Evolutionary conservation across 2,888 invertebrate genomes (phyloP), one percentile per base, ranked within the genome.

Genomic region (Oscheius sp.): DNA sequence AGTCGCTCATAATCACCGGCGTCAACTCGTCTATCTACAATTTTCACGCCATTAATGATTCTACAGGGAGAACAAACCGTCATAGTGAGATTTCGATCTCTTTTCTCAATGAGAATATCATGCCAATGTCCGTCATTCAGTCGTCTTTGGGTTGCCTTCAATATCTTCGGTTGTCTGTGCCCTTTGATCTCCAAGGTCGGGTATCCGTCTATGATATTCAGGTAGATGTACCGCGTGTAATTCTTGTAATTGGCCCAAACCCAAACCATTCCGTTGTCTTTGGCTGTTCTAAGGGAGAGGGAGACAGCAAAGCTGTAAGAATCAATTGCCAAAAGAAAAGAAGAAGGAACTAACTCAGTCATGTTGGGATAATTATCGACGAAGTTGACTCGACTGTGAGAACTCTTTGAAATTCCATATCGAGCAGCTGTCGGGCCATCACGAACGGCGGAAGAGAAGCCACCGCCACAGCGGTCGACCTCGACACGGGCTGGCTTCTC

Each of bases 121-220:
- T 87, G 87, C 87, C 87, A 87, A 72, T 85, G 78, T 29, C 83
- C 83, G 74, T 87, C 87, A 73, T 88, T 80, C 23, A 87, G 46
- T 53, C 81, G 73, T 41, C 77, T 58, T 55, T 80, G 80, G 16
- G 70, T 58, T 25, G 69, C 73, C 21, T 79, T 79, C 66, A 81
- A 68, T 52, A 77, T 76, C 71, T 85, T 87, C 23, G 85, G 83
- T 58, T 84, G 76, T 45, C 75, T 75, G 64, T 87, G 85, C 41
- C 85, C 85, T 61, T 87, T 84, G 52, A 81, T 74, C 58, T 84
- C 86, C 6, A 87, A 59, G 12, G 79, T 80, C 43, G 87, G 77
- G 61, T 83, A 83, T 21, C 87, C 87, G 45, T 85, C 80, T 13
- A 83, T 82, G 27, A 87, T 59, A 61, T 83, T 78, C 35, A 87